phyloP scores from a whole-genome alignment of 2,888 invertebrate species.

The Alentia gelatinosa region DNA sequence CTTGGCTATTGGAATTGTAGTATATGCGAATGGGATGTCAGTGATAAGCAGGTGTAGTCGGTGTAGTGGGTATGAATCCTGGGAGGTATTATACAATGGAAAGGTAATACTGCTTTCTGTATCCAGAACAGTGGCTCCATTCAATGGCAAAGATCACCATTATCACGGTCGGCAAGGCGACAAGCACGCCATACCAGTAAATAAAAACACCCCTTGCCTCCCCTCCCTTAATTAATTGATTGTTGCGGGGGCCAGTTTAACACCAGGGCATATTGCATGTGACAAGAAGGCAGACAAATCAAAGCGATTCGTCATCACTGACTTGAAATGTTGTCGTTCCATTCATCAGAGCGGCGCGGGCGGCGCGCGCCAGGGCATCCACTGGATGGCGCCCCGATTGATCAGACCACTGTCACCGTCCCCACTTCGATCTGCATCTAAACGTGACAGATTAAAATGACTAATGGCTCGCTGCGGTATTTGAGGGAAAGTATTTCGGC shows the following conservation, averaged over 20 bases:
- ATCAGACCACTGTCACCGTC: background rate
- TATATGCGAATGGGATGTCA: too few species aligned
- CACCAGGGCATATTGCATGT: conserved; percentile 34
- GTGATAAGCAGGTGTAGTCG: too few species aligned
- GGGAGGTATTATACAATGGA: too few species aligned
- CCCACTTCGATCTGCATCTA: conserved; percentile 22
- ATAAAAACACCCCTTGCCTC: background rate
- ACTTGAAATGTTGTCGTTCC: conserved; percentile 21
- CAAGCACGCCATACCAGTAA: background rate
- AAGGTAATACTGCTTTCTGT: too few species aligned
- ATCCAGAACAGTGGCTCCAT: too few species aligned
- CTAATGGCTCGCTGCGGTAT: conserved; percentile 11
- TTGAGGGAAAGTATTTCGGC: conserved; percentile 34
- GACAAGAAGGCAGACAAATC: conserved; percentile 33
- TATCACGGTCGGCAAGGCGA: background rate
- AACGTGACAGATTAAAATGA: conserved; percentile 45
- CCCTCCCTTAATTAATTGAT: conserved; percentile 28
- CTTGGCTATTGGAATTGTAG: too few species aligned
- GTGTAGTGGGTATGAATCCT: too few species aligned
- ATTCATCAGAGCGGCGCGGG: background rate
- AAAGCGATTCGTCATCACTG: conserved; percentile 37
- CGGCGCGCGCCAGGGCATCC: too few species aligned
- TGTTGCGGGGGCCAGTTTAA: background rate
- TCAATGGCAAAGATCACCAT: background rate
- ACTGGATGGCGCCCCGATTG: background rate